Evolutionary conservation across 2,113 vertebrate genomes (phyloP), one percentile per base, ranked within the genome.

Genomic region (Phylloscopus trochiloides): DNA sequence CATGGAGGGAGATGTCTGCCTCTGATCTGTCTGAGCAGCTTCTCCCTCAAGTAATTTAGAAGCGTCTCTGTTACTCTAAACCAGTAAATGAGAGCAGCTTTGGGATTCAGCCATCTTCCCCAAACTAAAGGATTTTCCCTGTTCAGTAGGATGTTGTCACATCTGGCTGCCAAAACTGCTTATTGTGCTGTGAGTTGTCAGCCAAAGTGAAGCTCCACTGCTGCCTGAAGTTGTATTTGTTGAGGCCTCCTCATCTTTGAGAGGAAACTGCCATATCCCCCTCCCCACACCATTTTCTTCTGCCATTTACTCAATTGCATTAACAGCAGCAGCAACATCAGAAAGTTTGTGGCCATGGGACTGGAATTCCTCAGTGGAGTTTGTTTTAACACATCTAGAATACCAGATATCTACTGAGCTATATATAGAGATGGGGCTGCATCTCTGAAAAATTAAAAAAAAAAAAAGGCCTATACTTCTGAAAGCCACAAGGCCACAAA

Each of bases 401-500:
- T 36, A 55, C 29, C 55, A 74, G 87, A 87, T 92, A 90, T 17
- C 79, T 79, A 12, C 47, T 0, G 3, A 80, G 45, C 66, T 97
- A 97, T 94, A 95, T 92, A 92, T 97, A 96, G 89, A 87, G 47
- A 57, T 19, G 47, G 26, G 47, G 59, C 59, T 78, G 7, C 89
- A 92, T 73, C 36, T 57, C 84, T 78, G 32, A 76, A 66, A 45
- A 48, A 34, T 11, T 17, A 12, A 22, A 31, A 38, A 18, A 36
- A 24, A 24, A 57, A 92, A 94, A 72, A 78, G 36, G 62, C 83
- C 91, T 95, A 65, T 97, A 93, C 75, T 98, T 98, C 95, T 86
- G 77, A 95, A 98, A 98, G 91, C 97, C 97, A 92, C 96, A 95
- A 96, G 88, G 96, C 96, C 97, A 97, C 43, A 71, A 96, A 96